Percentiles rank a stretch among this genome's conserved stretches.
These are phyloP conservation scores for Lucifuga dentata DNA, from an alignment of 2,113 vertebrate genomes.

Conservation along the genomic window DNA sequence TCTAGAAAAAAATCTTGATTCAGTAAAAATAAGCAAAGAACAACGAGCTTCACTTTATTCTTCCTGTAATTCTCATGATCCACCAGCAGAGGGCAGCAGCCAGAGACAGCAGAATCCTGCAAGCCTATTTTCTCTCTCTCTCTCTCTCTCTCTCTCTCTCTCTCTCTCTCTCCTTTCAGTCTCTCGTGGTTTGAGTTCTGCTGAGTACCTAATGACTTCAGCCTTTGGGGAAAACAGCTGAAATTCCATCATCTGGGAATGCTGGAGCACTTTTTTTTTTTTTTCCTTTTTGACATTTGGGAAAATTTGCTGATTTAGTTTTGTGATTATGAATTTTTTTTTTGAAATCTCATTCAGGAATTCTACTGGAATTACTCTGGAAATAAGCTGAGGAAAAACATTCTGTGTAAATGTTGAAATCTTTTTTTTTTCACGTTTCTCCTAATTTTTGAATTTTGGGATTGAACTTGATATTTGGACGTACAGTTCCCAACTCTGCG, in stretches of 20 bases:
- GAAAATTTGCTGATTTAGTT: not conserved
- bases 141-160: too few relatives aligned
- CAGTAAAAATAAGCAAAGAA: too few relatives aligned
- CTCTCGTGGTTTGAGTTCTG: constrained; percentile 21
- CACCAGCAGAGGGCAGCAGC: too few relatives aligned
- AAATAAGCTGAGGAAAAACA: not conserved
- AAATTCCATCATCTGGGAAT: not conserved
- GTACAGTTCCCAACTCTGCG: not conserved
- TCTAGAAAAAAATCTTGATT: too few relatives aligned
- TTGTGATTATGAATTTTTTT: not conserved
- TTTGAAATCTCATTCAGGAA: not conserved
- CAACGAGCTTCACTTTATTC: too few relatives aligned
- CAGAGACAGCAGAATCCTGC: too few relatives aligned
- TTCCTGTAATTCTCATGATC: too few relatives aligned
- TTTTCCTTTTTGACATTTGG: not conserved
- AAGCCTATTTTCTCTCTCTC: too few relatives aligned
- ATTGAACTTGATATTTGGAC: not conserved
- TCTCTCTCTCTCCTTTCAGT: constrained; percentile 10
- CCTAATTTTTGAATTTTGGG: not conserved
- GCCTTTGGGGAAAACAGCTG: not conserved
- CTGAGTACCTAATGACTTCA: constrained; percentile 21
- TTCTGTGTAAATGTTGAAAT: not conserved
- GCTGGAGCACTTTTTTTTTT: not conserved
- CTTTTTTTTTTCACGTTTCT: not conserved
- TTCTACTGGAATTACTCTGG: constrained; percentile 7